phyloP scores from a whole-genome alignment of 2,888 invertebrate species.

The Trachelus tabidus region DNA sequence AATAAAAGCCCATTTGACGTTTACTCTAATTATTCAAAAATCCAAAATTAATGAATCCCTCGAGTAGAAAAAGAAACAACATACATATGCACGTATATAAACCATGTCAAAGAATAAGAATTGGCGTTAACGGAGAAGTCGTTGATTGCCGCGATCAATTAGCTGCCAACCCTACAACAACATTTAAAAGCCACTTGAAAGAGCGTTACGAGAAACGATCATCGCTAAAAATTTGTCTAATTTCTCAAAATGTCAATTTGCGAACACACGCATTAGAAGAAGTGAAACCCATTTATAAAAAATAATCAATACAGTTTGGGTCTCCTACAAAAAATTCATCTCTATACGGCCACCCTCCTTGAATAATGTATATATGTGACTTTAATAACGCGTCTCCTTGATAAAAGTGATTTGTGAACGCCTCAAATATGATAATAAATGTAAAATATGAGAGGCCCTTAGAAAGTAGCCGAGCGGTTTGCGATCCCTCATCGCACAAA shows the following conservation, averaged over 20 bases:
- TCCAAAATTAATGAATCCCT: not conserved
- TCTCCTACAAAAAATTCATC: not conserved
- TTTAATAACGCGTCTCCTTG: slow-evolving; percentile 36
- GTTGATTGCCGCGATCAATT: not conserved
- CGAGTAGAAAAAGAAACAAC: too few relatives aligned
- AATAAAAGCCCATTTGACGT: slow-evolving; percentile 5
- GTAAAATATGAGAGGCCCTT: slow-evolving; percentile 54
- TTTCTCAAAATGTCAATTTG: not conserved
- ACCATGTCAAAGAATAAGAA: not conserved
- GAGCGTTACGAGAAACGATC: not conserved
- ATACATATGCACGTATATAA: not conserved
- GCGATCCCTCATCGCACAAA: slow-evolving; percentile 64
- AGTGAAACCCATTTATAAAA: not conserved
- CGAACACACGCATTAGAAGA: not conserved
- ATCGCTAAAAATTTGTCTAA: not conserved
- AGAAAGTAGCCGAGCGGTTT: slow-evolving; percentile 53
- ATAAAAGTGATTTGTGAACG: slow-evolving; percentile 54
- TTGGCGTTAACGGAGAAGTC: not conserved
- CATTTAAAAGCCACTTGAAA: not conserved
- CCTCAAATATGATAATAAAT: slow-evolving; percentile 63
- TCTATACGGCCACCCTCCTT: not conserved
- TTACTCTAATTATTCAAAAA: not conserved
- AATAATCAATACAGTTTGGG: not conserved
- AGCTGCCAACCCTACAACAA: not conserved
- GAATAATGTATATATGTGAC: slow-evolving; percentile 17